phyloP scores from a whole-genome alignment of 2,888 invertebrate genomes.

The Cylindroiulus punctatus region DNA sequence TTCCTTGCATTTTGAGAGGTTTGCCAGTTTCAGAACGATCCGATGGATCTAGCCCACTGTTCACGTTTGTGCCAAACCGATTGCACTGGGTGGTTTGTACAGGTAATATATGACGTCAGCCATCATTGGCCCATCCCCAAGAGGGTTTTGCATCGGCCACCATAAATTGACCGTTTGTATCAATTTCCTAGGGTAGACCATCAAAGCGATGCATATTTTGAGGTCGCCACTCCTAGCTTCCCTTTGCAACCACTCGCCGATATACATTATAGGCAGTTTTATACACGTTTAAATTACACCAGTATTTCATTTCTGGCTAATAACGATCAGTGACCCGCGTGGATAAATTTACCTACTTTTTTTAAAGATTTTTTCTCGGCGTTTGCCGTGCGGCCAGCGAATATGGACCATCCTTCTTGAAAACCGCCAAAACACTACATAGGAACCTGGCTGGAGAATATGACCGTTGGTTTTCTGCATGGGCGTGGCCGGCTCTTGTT shows the following conservation, averaged over 20 bases:
- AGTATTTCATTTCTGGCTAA: slow-evolving; percentile 47
- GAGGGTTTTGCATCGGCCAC: neutral
- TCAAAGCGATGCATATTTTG: slow-evolving; percentile 36
- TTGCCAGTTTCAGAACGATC: too few relatives aligned
- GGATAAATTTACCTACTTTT: slow-evolving; percentile 30
- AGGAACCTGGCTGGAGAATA: slow-evolving; percentile 5
- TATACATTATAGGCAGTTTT: slow-evolving; percentile 35
- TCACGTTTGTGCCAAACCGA: neutral
- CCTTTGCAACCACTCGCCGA: slow-evolving; percentile 37
- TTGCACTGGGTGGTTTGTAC: neutral
- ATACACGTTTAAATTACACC: slow-evolving; percentile 47
- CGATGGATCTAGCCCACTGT: neutral
- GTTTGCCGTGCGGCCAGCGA: neutral
- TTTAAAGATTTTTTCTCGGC: neutral
- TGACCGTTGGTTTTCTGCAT: slow-evolving; percentile 28
- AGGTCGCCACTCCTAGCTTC: slow-evolving; percentile 39
- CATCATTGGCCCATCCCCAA: slow-evolving; percentile 19
- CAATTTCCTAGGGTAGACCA: slow-evolving; percentile 35
- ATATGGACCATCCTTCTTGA: slow-evolving; percentile 10
- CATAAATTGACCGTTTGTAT: slow-evolving; percentile 42
- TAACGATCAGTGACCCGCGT: slow-evolving; percentile 41
- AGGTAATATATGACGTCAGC: slow-evolving; percentile 43
- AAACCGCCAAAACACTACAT: neutral
- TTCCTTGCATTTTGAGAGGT: neutral
- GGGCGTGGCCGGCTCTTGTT: slow-evolving; percentile 40